Evolutionary conservation across 2,797 vertebrate species (phyloP).

Genomic region (Eulemur coronatus): DNA sequence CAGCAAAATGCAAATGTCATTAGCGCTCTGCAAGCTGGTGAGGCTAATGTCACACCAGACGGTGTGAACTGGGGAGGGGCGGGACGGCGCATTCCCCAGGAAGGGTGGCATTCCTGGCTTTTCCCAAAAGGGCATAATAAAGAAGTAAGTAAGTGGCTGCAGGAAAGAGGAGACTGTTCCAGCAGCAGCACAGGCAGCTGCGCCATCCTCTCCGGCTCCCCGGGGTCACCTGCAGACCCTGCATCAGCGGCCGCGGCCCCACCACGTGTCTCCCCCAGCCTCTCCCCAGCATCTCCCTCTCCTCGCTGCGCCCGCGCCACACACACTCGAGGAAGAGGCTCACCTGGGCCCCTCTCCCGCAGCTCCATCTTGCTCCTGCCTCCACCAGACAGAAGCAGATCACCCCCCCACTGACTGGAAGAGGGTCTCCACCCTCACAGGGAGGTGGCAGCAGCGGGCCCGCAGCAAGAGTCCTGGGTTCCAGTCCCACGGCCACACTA

Average conservation of each 20-base stretch:
- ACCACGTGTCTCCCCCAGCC: no score
- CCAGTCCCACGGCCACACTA: rapidly evolving
- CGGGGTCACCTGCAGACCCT: rapidly evolving
- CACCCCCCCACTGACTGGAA: rapidly evolving
- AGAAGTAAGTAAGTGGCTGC: not conserved
- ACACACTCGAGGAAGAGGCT: not conserved
- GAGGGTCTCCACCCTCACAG: rapidly evolving
- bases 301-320: not conserved
- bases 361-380: not conserved
- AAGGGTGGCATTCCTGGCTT: not conserved
- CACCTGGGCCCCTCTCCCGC: not conserved
- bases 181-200: not conserved
- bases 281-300: not conserved
- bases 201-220: rapidly evolving
- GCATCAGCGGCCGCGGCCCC: not conserved
- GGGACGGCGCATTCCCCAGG: rapidly evolving
- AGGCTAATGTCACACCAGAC: conserved; percentile 16
- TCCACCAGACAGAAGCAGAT: not conserved
- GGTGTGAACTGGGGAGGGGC: rapidly evolving
- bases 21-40: conserved; percentile 29
- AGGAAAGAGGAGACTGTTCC: not conserved
- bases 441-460: not conserved
- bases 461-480: not conserved
- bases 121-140: not conserved
- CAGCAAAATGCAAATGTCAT: conserved; percentile 56